phyloP scores from a whole-genome alignment of 2,888 invertebrate species.

The Rhyacophila evoluta region DNA sequence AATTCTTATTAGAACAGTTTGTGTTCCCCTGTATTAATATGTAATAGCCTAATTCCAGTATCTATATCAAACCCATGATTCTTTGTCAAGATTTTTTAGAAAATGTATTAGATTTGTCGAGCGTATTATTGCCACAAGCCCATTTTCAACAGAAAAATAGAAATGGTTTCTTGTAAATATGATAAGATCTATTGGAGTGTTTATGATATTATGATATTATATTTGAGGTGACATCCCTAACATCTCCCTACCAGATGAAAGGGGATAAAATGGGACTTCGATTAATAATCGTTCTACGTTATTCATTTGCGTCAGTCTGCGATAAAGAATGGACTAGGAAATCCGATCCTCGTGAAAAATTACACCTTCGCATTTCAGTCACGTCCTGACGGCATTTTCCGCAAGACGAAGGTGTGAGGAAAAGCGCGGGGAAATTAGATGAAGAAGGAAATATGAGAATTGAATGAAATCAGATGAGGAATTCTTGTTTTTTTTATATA shows the following conservation, averaged over 20 bases:
- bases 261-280: not conserved
- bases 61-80: no score
- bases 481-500: constrained; percentile 44
- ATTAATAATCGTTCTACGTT: constrained; percentile 12
- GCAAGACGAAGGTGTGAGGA: constrained; percentile 37
- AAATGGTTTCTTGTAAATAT: no score
- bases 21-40: no score
- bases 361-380: constrained; percentile 42
- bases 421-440: constrained; percentile 37
- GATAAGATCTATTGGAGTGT: no score
- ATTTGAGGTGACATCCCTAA: not conserved
- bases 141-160: no score
- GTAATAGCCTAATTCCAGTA: no score
- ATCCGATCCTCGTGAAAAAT: constrained; percentile 28
- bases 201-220: no score
- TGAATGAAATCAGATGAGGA: constrained; percentile 52
- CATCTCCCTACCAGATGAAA: not conserved
- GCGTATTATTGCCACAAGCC: no score
- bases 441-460: constrained; percentile 40
- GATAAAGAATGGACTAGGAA: constrained; percentile 38
- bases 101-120: no score
- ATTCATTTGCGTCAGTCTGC: constrained; percentile 25
- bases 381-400: constrained; percentile 45
- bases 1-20: no score
- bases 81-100: no score